phyloP scores from a whole-genome alignment of 2,797 vertebrate genomes.

The Tragopan temminckii region DNA sequence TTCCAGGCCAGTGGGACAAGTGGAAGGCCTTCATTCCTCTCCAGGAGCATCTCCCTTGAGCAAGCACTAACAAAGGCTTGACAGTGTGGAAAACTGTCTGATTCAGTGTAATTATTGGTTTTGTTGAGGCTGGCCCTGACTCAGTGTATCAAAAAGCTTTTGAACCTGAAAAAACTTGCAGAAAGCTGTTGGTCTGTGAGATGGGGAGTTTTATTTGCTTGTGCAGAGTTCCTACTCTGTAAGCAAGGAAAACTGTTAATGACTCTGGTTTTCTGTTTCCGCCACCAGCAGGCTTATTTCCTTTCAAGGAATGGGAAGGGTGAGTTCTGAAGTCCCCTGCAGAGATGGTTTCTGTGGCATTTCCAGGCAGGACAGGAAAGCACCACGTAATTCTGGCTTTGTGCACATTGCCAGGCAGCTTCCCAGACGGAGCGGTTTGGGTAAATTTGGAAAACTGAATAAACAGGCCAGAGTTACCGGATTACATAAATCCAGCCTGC shows the following conservation, averaged over 20 bases:
- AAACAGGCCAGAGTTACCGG: background rate
- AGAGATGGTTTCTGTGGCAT: background rate
- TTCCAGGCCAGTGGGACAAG: rapidly evolving
- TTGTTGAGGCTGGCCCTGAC: background rate
- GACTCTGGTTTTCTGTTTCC: background rate
- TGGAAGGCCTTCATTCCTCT: background rate
- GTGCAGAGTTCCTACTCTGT: background rate
- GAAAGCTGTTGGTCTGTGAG: background rate
- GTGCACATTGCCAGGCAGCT: background rate
- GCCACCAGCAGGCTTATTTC: background rate
- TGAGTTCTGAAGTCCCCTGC: background rate
- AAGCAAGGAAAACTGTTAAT: background rate
- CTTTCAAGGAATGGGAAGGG: background rate
- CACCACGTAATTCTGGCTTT: background rate
- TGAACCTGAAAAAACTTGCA: background rate
- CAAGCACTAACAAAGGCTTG: background rate
- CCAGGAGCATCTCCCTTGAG: background rate
- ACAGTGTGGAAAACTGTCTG: background rate
- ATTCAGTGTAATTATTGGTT: background rate
- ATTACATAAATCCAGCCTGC: background rate
- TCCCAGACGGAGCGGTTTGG: background rate
- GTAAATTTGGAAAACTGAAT: background rate
- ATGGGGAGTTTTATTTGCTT: background rate
- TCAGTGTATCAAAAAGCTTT: background rate
- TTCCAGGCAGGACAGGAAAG: background rate